A percentile compares a stretch with the other conserved stretches of the same genome.
phyloP scores from a whole-genome alignment of 2,113 vertebrate genomes.

The Rhineura floridana region DNA sequence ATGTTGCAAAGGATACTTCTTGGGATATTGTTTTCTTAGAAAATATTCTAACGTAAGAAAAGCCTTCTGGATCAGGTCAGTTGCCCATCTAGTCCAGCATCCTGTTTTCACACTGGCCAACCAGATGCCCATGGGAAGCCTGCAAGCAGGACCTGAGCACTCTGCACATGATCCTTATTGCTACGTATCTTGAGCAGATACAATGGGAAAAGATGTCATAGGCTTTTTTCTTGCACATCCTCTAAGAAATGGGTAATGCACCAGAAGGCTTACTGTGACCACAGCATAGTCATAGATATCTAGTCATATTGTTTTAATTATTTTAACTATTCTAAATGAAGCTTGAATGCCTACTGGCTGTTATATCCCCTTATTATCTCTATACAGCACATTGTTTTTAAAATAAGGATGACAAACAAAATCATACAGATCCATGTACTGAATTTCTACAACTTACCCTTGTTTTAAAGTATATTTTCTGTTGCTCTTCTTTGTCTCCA shows the following conservation, averaged over 20 bases:
- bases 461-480: background rate
- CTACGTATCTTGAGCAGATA: fast-evolving
- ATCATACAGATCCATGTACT: background rate
- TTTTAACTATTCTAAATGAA: background rate
- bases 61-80: too few species aligned
- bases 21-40: background rate
- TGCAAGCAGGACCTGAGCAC: too few species aligned
- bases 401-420: background rate
- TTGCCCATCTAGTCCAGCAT: too few species aligned
- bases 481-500: background rate
- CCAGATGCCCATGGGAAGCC: too few species aligned
- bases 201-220: constrained; percentile 43
- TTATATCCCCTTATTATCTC: background rate
- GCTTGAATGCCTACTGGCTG: background rate
- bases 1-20: background rate
- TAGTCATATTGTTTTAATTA: background rate
- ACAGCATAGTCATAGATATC: background rate
- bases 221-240: constrained; percentile 24
- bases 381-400: background rate
- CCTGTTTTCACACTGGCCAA: too few species aligned
- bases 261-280: background rate
- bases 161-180: background rate
- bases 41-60: too few species aligned
- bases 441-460: background rate
- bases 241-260: background rate